Conservation (phyloP, 2,797 vertebrate species). For the Clamator glandarius region DNA sequence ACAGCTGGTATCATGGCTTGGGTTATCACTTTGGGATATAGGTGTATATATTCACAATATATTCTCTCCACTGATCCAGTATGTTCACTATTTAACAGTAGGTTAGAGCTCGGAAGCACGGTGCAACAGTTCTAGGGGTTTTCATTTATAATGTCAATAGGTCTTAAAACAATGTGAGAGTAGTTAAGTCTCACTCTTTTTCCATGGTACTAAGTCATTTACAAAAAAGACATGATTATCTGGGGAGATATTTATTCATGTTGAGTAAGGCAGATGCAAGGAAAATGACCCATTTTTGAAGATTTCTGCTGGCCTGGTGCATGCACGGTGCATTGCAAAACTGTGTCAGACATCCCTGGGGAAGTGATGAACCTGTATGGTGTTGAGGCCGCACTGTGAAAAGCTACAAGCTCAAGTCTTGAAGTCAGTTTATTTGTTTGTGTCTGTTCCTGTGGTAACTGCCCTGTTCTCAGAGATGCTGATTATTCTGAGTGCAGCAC, state of each 20-base stretch:
- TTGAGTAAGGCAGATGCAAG: background rate
- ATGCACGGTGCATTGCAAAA: background rate
- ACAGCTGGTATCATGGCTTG: background rate
- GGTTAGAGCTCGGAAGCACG: conserved; percentile 12
- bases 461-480: background rate
- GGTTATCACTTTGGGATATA: background rate
- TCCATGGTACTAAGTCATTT: background rate
- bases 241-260: background rate
- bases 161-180: background rate
- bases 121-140: background rate
- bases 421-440: background rate
- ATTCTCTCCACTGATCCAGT: background rate
- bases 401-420: background rate
- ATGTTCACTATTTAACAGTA: background rate
- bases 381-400: background rate
- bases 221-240: background rate
- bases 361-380: background rate
- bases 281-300: background rate
- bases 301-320: background rate
- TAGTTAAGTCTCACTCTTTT: conserved; percentile 17
- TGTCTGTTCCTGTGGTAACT: background rate
- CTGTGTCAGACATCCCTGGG: background rate
- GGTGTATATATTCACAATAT: background rate
- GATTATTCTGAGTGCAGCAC: background rate
- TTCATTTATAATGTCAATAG: conserved; percentile 34